phyloP scores from a whole-genome alignment of 92 coral and sea anemone species.

The Phenganax marumi region DNA sequence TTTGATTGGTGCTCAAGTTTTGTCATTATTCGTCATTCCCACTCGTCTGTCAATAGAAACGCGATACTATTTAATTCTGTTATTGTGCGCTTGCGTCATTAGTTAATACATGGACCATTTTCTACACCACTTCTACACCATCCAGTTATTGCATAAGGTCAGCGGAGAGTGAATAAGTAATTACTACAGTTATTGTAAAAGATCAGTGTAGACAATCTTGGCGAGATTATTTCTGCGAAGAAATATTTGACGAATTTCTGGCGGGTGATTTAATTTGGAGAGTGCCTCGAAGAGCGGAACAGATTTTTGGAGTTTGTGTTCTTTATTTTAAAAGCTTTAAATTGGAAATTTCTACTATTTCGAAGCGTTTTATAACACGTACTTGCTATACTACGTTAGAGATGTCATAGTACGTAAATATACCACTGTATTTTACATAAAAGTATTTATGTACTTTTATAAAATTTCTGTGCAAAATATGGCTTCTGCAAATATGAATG shows the following conservation, averaged over 20 bases:
- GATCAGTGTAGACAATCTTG: no score
- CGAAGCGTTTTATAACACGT: not conserved
- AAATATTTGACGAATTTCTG: not conserved
- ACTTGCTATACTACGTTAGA: not conserved
- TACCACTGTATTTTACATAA: no score
- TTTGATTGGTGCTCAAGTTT: slow-evolving; percentile 20
- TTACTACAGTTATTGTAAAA: no score
- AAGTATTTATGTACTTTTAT: not conserved
- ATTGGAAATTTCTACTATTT: not conserved
- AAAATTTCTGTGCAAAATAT: not conserved
- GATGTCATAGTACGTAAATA: no score
- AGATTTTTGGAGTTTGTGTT: not conserved
- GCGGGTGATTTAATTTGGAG: slow-evolving; percentile 6
- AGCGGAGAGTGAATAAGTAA: no score
- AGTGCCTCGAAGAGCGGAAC: not conserved
- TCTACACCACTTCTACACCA: no score
- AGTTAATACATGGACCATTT: not conserved
- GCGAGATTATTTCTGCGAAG: not conserved
- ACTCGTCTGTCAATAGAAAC: slow-evolving; percentile 34
- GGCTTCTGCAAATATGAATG: not conserved
- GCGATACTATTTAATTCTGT: slow-evolving; percentile 26
- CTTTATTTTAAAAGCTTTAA: not conserved
- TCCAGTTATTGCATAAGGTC: no score
- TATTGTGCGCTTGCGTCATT: slow-evolving; percentile 25
- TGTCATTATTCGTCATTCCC: slow-evolving; percentile 28